Conservation (phyloP, 2,113 vertebrate species). For the Pica pica region DNA sequence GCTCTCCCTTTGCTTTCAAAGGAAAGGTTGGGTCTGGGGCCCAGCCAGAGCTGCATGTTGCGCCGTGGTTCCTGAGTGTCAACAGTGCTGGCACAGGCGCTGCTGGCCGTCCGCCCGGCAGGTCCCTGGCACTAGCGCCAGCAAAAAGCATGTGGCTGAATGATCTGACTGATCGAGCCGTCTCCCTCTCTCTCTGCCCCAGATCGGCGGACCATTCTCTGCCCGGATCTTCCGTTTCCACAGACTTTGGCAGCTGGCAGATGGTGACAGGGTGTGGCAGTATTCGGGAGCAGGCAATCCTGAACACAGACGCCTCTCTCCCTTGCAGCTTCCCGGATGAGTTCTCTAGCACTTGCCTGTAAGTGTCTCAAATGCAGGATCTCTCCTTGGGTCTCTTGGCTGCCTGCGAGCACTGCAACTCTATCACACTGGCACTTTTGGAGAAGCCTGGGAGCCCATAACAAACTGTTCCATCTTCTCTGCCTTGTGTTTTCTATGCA, state of each 20-base stretch:
- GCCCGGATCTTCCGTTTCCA: slow-evolving; percentile 94
- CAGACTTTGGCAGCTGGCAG: slow-evolving; percentile 99
- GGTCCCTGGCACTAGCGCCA: neutral
- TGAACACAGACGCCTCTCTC: slow-evolving; percentile 84
- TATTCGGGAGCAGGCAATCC: slow-evolving; percentile 88
- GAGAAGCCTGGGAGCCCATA: neutral
- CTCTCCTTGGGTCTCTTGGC: neutral
- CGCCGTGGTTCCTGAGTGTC: neutral
- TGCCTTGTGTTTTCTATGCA: neutral
- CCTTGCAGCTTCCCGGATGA: slow-evolving; percentile 95
- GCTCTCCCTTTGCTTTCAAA: slow-evolving; percentile 1
- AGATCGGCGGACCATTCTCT: slow-evolving; percentile 88
- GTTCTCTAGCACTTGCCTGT: slow-evolving; percentile 87
- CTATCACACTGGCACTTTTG: neutral
- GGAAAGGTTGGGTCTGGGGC: neutral
- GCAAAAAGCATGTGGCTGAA: slow-evolving; percentile 12
- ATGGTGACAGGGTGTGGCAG: slow-evolving; percentile 97
- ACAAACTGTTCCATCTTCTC: neutral
- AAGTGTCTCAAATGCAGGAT: slow-evolving; percentile 76
- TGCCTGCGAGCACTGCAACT: neutral
- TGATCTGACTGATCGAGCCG: slow-evolving; percentile 50
- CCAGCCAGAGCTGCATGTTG: neutral
- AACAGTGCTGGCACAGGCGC: neutral
- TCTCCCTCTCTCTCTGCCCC: slow-evolving; percentile 79
- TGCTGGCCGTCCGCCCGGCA: neutral